Evolutionary conservation across 2,888 invertebrate species (phyloP), one percentile per base, ranked within the genome.

Genomic region (Globia sparganii): DNA sequence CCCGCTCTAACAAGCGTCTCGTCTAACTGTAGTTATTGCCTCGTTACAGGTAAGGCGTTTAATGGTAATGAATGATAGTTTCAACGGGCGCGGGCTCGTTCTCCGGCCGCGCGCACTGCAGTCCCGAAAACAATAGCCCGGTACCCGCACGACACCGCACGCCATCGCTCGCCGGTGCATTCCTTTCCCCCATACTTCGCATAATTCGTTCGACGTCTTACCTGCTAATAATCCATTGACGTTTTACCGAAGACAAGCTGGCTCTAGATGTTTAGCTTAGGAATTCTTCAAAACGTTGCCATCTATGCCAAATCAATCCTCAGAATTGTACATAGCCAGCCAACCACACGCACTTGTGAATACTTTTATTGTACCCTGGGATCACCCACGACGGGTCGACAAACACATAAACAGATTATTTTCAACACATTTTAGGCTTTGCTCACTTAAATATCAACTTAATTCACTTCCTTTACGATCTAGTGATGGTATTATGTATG

Each of bases 181-280:
- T 92, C 90, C 88, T 84, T 80, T 87, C 86, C 83, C 85, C 85
- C 87, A 90, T 90, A 88, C 82, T 86, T 86, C 76, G 74, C 80
- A 84, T 84, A 80, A 81, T 69, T 75, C 70, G n/a, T 76, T 78
- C 40, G 64, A 83, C 89, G 90, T 37, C 88, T 91, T 93, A 95
- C 95, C 95, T 95, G 91, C 84, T 94, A 95, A 88, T 92, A 91
- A 92, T 93, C 95, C 95, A 95, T 95, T 86, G 92, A 92, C 84
- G 86, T 86, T 69, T 86, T 81, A 81, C 68, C 4, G 59, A 76
- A 72, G 49, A 70, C 72, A 80, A 75, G 75, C 78, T 71, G 67
- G 66, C 49, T 66, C 72, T 59, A 78, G 67, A 15, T 76, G 70
- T 21, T 53, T n/a, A 58, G 74, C 53, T 67, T 34, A 49, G 37